Base-by-base conservation (phyloP, 2,113 vertebrate species). In the Bos javanicus region DNA sequence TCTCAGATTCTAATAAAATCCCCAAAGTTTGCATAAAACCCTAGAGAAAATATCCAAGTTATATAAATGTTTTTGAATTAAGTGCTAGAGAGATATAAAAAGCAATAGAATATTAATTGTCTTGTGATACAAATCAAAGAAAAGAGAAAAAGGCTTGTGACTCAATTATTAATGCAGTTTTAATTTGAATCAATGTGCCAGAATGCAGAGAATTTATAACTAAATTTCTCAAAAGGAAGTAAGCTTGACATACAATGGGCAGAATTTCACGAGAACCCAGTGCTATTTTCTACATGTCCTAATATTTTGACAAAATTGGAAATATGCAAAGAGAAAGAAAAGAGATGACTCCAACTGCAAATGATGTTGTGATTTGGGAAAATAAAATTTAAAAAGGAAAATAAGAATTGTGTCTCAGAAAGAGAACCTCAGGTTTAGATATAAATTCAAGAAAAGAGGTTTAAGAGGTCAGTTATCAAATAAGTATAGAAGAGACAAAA, bases 251-350 rank as follows among this genome's bases (percentile, higher is more conserved):
- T 46, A 30, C 28, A 95, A 92, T 64, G 43, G 91, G 8, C 52
- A 97, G 19, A 87, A 85, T 96, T 95, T 93, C 60, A 91, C 3
- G 7, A 96, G 50, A 97, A 91, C 12, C 7, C 71, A 93, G 30
- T 90, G 26, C 33, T 95, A 87, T 93, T 96, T 92, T 92, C 59
- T 71, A 57, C 56, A 94, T 82, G 48, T 97, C 54, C 48, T 88
- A 97, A 97, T 92, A 97, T 95, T 97, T 95, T 96, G 96, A 98
- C 83, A 94, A 87, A 95, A 82, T 90, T 46, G 25, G 43, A 96
- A 95, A 91, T 91, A 88, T 9, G 2, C 36, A 85, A 56, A 57
- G n/a, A 87, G 26, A 54, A 54, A 78, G 5, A 78, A 98, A 90
- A 94, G 26, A 64, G 54, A 92, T 90, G 26, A 59, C 4, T 94